Base-by-base conservation (phyloP, 1,140 invertebrate genomes). In the Zelostemma sp. region DNA sequence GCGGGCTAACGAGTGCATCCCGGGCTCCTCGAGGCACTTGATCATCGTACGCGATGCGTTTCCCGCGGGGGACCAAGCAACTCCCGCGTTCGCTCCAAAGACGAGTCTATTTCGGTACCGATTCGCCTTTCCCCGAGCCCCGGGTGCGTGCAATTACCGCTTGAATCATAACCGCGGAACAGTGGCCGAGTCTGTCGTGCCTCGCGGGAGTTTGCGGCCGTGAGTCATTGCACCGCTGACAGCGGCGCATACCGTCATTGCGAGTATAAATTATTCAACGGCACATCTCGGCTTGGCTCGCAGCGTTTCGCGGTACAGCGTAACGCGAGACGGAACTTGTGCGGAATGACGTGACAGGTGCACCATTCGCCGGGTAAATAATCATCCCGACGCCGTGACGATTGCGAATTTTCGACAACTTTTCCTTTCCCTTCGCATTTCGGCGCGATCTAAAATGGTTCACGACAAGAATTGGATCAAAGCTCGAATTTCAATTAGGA, bases 201-300 rank as follows among this genome's bases (percentile, higher is more conserved):
- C 28, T 31, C 28, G 5, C 5, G 5, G 11, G 28, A 31, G 28
- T 31, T 5, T 31, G 5, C 28, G 28, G 28, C 3, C n/a, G 35
- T 61, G 58, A 51, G 47, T 61, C 58, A 61, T 61, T 61, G 59
- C 48, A 53, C 18, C 49, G 59, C 47, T 61, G 49, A 60, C 57
- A 60, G 57, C 25, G 35, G 18, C 43, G 35, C 35, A 38, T 38
- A 38, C 35, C 35, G 35, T 38, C 35, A 11, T 11, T 38, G 9
- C 35, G 35, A 11, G 9, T 38, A 38, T 38, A 38, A 38, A 38
- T 38, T 38, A 38, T 38, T 38, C 35, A 38, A 38, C 35, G 35
- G 35, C 35, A 38, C 18, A 17, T 21, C 41, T 21, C 46, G n/a
- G n/a, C n/a, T n/a, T n/a, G n/a, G n/a, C n/a, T n/a, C n/a, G 28